Evolutionary conservation across 2,113 vertebrate genomes (phyloP), one percentile per base, ranked within the genome.

Genomic region (Cryptomyrus ogoouensis): DNA sequence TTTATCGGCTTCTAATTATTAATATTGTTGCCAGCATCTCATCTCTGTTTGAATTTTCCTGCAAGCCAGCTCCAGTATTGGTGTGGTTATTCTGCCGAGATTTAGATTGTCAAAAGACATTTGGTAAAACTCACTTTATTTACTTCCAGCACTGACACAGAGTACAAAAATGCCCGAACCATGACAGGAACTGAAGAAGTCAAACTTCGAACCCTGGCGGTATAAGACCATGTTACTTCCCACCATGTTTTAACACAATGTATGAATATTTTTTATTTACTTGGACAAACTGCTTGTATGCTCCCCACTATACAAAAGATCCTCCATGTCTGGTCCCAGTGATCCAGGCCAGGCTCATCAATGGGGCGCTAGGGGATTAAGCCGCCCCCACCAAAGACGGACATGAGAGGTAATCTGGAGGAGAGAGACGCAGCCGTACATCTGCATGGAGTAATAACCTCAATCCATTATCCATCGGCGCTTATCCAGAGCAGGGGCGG

Each of bases 1-100:
- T 89, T 89, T 80, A 52, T 80, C 53, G 27, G 85, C 85, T 87
- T 87, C 49, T 87, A 87, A 87, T 87, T 87, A 56, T 87, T 87
- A 53, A 87, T 87, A 87, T 31, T 52, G 85, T 87, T 56, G n/a
- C 85, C 85, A 39, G 85, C 19, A 47, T 56, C n/a, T 53, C 27
- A 87, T 35, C 53, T 87, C 27, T 46, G 80, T 83, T 56, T 87
- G 47, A 52, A 19, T 53, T 53, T 87, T 87, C 17, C 3, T 52
- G 13, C 49, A n/a, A 53, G 47, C n/a, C 83, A 50, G 24, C 10
- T n/a, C 3, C 24, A 49, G 24, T 6, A 49, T 31, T 50, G 24
- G 83, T 13, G 12, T 31, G 5, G 8, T 56, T 10, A 52, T 87
- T 8, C 15, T 87, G 85, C 27, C 24, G 10, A 53, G 12, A 15